These are phyloP conservation scores for Semnopithecus entellus DNA, from an alignment of 2,113 vertebrate genomes.

Conservation along the genomic window DNA sequence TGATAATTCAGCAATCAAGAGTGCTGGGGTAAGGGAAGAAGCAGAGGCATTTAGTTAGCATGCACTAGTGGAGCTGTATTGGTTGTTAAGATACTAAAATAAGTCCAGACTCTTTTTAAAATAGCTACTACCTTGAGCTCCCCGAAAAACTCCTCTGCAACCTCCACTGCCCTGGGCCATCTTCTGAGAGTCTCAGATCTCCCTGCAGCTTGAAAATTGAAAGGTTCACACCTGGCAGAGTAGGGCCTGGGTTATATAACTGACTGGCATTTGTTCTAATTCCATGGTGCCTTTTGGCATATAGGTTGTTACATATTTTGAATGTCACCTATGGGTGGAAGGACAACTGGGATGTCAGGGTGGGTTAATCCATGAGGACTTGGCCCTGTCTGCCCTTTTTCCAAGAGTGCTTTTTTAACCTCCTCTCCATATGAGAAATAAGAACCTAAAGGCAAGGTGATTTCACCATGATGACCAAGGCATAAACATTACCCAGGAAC, in stretches of 20 bases:
- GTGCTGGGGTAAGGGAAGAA: background rate
- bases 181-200: background rate
- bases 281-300: background rate
- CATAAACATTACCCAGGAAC: too few relatives aligned
- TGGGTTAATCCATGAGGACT: too few relatives aligned
- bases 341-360: background rate
- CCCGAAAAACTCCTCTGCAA: background rate
- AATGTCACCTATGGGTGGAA: background rate
- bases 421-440: too few relatives aligned
- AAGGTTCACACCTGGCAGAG: background rate
- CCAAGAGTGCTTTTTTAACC: too few relatives aligned
- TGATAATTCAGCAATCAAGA: background rate
- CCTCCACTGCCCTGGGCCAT: background rate
- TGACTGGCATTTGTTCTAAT: background rate
- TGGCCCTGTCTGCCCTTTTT: background rate
- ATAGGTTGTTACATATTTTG: background rate
- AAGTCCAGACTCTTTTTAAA: background rate
- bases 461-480: too few relatives aligned
- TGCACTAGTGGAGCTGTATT: background rate
- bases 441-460: background rate
- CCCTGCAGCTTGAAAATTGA: background rate
- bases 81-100: background rate
- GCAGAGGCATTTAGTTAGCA: background rate
- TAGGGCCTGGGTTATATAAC: accelerated
- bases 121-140: background rate